Percentiles rank a stretch among this genome's conserved stretches.
phyloP scores from a whole-genome alignment of 2,797 vertebrate genomes.

The Anas acuta region DNA sequence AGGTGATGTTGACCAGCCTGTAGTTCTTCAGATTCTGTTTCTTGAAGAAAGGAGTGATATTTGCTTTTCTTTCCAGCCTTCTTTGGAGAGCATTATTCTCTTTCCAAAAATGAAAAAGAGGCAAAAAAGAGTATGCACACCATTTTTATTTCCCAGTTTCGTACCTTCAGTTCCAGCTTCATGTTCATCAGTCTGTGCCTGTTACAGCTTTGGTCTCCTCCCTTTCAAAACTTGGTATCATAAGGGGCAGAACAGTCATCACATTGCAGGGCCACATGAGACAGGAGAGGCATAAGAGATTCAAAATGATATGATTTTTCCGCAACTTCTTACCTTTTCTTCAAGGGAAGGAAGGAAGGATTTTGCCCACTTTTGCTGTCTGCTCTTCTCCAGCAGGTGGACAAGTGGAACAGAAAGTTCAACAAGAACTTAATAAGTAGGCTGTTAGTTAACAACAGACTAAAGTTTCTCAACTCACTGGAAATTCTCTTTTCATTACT shows the following conservation, averaged over 20 bases:
- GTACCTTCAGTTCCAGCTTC: not conserved
- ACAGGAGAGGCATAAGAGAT: not conserved
- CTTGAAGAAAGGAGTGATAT: not conserved
- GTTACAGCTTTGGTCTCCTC: not conserved
- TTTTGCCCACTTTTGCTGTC: not conserved
- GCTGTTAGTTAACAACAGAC: not conserved
- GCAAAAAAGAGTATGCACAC: not conserved
- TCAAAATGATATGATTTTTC: not conserved
- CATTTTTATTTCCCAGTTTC: not conserved
- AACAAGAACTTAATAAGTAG: not conserved
- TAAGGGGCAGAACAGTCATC: not conserved
- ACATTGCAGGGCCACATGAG: fast-evolving
- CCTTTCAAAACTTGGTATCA: not conserved
- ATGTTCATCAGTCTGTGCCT: not conserved
- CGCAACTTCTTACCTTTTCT: not conserved
- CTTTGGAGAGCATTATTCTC: not conserved
- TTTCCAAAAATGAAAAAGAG: not conserved
- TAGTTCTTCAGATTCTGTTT: not conserved
- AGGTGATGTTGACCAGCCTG: not conserved
- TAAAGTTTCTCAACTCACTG: not conserved
- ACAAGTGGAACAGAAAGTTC: not conserved
- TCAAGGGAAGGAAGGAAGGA: not conserved
- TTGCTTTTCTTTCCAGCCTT: not conserved
- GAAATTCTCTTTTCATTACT: not conserved
- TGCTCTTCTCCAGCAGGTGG: not conserved